A percentile compares a stretch with the other conserved stretches of the same genome.
Conservation (phyloP, 2,888 invertebrate genomes). For the Leucozona laternaria region DNA sequence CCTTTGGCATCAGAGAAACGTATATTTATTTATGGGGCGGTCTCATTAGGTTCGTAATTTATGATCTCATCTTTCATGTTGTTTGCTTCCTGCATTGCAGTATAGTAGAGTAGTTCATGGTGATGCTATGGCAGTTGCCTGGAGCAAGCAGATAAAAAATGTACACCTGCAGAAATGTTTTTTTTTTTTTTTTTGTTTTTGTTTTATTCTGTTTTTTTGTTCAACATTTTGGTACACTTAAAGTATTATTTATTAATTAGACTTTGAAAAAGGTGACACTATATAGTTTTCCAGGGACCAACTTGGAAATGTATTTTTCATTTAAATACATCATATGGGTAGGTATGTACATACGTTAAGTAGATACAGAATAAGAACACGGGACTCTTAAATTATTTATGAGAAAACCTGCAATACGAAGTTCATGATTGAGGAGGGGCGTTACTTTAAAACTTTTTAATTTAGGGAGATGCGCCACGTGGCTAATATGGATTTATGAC, state of each 20-base stretch:
- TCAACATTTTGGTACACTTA: conserved; percentile 19
- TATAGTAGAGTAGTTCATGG: conserved; percentile 9
- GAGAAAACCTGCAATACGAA: conserved; percentile 29
- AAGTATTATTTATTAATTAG: conserved; percentile 72
- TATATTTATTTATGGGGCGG: conserved; percentile 35
- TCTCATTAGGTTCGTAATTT: conserved; percentile 70
- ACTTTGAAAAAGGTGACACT: conserved; percentile 52
- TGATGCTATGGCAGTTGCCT: conserved; percentile 39
- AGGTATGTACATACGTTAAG: conserved; percentile 9
- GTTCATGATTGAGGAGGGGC: conserved; percentile 32
- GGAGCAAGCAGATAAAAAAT: conserved; percentile 56
- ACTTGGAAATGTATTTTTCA: conserved; percentile 21
- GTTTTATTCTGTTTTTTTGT: background rate
- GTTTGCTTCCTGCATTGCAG: conserved; percentile 71
- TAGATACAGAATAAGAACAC: conserved; percentile 16
- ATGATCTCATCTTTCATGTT: conserved; percentile 73
- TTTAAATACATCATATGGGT: conserved; percentile 26
- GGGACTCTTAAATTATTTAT: conserved; percentile 60
- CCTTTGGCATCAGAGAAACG: background rate
- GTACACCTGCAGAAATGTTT: conserved; percentile 65
- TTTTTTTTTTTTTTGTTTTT: background rate
- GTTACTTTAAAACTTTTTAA: conserved; percentile 15
- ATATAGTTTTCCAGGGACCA: conserved; percentile 20
- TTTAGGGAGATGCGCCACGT: conserved; percentile 31
- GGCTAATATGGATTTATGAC: conserved; percentile 30